Percentiles rank a stretch among this genome's conserved stretches.
Conservation (phyloP, 2,888 invertebrate species). For the Biston stratarius region DNA sequence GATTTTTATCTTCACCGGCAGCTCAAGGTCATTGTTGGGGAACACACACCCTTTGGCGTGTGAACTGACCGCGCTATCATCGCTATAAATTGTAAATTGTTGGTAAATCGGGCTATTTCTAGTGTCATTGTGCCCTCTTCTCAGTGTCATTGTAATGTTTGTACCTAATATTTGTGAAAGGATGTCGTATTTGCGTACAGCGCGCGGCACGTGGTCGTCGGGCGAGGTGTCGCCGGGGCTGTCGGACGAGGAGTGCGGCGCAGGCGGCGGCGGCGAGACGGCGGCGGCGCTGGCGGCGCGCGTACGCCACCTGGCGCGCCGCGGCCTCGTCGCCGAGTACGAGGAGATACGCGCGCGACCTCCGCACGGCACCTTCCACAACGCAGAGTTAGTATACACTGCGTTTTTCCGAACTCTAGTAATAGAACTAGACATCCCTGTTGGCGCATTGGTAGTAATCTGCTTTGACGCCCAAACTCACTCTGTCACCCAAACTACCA, state of each 20-base stretch:
- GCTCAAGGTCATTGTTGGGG: too few species aligned
- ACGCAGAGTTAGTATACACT: constrained; percentile 89
- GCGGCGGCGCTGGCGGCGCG: constrained; percentile 92
- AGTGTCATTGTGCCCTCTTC: too few species aligned
- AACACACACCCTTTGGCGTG: too few species aligned
- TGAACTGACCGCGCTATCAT: too few species aligned
- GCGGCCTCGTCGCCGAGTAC: constrained; percentile 95
- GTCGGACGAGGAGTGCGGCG: constrained; percentile 95
- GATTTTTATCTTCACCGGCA: too few species aligned
- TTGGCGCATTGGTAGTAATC: too few species aligned
- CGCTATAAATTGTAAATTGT: too few species aligned
- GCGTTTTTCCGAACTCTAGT: too few species aligned
- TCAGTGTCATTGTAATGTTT: neutral
- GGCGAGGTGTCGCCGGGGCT: constrained; percentile 91
- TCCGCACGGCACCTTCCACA: constrained; percentile 95
- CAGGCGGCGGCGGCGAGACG: constrained; percentile 88
- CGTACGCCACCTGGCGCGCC: constrained; percentile 91
- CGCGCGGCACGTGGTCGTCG: constrained; percentile 81
- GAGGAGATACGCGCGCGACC: constrained; percentile 93
- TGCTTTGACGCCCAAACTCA: too few species aligned
- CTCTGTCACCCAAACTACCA: too few species aligned
- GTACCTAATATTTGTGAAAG: neutral
- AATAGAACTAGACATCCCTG: too few species aligned
- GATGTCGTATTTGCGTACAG: constrained; percentile 43
- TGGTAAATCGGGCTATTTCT: too few species aligned